Percentiles rank a stretch among this genome's conserved stretches.
Evolutionary conservation across 2,797 vertebrate genomes (phyloP).

Genomic region (Ficedula albicollis): DNA sequence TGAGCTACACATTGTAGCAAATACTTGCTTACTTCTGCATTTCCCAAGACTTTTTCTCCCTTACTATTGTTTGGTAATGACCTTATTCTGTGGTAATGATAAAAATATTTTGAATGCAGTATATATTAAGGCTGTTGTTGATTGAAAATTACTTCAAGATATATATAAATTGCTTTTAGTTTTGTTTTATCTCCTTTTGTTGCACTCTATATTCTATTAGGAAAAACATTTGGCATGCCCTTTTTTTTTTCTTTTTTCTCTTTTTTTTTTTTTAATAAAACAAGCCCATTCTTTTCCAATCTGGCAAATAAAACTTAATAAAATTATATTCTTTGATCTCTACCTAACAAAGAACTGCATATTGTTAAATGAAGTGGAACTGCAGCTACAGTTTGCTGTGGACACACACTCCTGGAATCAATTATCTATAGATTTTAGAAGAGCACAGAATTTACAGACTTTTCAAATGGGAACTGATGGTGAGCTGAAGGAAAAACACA

Average conservation of each 20-base stretch:
- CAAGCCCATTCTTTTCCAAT: slow-evolving; percentile 20
- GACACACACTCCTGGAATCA: slow-evolving; percentile 66
- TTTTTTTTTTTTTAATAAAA: background rate
- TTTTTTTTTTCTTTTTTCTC: background rate
- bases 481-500: slow-evolving; percentile 61
- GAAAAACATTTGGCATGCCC: background rate
- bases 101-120: background rate
- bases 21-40: background rate
- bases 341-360: slow-evolving; percentile 59
- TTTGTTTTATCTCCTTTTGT: slow-evolving; percentile 48
- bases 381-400: slow-evolving; percentile 61
- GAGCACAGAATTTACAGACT: slow-evolving; percentile 67
- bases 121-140: background rate
- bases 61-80: background rate
- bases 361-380: slow-evolving; percentile 59
- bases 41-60: background rate
- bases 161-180: slow-evolving; percentile 2
- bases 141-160: slow-evolving; percentile 12
- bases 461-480: slow-evolving; percentile 60
- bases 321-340: slow-evolving; percentile 67
- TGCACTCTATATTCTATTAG: slow-evolving; percentile 7
- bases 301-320: slow-evolving; percentile 60
- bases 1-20: background rate
- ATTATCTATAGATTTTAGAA: slow-evolving; percentile 69
- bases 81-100: background rate